Conservation (phyloP, 2,113 vertebrate genomes). For the Porphyrio hochstetteri region DNA sequence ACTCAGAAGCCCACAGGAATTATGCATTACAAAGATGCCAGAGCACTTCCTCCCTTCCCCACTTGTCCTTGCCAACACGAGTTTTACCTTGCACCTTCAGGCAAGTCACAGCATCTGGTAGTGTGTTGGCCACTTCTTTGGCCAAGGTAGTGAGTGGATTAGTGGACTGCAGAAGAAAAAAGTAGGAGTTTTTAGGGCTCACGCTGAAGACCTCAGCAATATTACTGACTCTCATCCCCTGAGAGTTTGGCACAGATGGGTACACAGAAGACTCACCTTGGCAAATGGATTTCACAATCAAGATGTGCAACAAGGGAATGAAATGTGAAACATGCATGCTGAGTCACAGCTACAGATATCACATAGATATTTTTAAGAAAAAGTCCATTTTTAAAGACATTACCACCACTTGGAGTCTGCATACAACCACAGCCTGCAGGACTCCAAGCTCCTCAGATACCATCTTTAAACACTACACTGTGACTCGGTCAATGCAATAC, state of each 20-base stretch:
- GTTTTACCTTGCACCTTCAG: background rate
- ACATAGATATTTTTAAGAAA: background rate
- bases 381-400: background rate
- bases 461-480: background rate
- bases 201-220: background rate
- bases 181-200: rapidly evolving
- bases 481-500: background rate
- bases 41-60: background rate
- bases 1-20: rapidly evolving
- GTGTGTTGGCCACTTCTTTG: background rate
- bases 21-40: background rate
- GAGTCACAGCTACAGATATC: background rate
- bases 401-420: background rate
- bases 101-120: background rate
- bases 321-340: background rate
- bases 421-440: background rate
- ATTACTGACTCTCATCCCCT: background rate
- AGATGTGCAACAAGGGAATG: background rate
- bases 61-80: background rate
- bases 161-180: background rate
- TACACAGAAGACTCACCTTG: background rate
- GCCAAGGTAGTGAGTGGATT: background rate
- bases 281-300: background rate
- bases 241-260: background rate
- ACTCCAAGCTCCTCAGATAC: background rate